Base-by-base conservation (phyloP, 1,140 invertebrate genomes). In the Polypedilum pembai region DNA sequence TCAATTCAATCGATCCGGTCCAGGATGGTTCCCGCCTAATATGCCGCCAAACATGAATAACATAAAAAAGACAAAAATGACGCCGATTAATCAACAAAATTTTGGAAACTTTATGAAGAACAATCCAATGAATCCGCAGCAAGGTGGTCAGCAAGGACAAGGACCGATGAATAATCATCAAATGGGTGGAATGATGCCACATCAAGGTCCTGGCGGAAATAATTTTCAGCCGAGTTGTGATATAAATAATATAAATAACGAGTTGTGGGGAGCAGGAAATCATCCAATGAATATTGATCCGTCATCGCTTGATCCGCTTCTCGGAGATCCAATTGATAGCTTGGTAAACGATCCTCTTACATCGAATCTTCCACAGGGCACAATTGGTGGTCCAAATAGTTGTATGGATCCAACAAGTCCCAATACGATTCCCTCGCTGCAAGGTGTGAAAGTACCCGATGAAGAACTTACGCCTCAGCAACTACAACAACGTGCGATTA, bases 391-490 rank as follows among this genome's bases (percentile, higher is more conserved):
- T 20, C 8, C 17, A 69, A 69, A 69, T 21, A 69, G 65, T 69
- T 69, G 65, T 65, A 79, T 77, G 77, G 80, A 82, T 20, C 78
- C 83, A 73, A 84, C 84, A 76, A 85, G 85, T 79, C 84, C 84
- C 76, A 85, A 84, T 77, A 82, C 24, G 5, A 33, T 86, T 76
- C 86, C 86, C 78, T 87, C 87, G 40, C 79, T 89, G 63, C 87
- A 88, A 85, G 91, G 91, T 79, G 92, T 94, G 10, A 94, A 95
- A 87, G 91, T 96, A 78, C 95, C 95, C 75, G 94, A 98, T 85
- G 95, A 98, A 85, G 96, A 98, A 83, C 85, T 98, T 76, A 99
- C 96, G 74, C 95, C 95, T 24, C 94, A 98, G 83, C 96, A 99
- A 82, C 87, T 94, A 74, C 93, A 96, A 75, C 94, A 96, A 79